These are phyloP conservation scores for Circaetus cinerascens DNA, from an alignment of 2,113 vertebrate species.

Conservation along the genomic window DNA sequence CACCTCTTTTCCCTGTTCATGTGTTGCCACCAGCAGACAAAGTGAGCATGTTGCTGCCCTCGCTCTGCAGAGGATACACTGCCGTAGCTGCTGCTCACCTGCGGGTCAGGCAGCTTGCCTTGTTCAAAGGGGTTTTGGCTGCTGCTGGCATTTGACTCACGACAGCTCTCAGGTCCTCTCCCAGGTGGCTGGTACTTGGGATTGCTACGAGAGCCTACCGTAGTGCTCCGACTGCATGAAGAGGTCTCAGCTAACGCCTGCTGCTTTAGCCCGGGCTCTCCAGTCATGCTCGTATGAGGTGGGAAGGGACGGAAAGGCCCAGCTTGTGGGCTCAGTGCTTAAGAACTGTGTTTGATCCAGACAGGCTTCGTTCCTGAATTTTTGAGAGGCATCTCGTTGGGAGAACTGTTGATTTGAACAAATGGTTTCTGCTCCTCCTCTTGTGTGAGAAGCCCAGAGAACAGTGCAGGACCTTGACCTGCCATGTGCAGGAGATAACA, in stretches of 20 bases:
- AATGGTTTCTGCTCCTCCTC: neutral
- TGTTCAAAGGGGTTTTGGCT: neutral
- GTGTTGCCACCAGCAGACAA: neutral
- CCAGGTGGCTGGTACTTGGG: neutral
- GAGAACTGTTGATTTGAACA: neutral
- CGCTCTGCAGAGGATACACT: neutral
- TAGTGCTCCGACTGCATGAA: neutral
- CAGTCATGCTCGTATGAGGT: rapidly evolving
- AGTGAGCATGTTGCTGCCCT: neutral
- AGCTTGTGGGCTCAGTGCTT: neutral
- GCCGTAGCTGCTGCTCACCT: neutral
- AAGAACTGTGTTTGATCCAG: neutral
- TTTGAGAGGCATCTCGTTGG: neutral
- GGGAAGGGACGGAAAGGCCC: neutral
- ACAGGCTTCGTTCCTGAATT: neutral
- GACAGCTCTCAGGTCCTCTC: neutral
- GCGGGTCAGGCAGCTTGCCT: neutral
- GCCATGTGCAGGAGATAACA: neutral
- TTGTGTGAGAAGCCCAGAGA: neutral
- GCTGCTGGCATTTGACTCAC: neutral
- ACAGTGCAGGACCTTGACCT: neutral
- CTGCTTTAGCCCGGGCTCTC: neutral
- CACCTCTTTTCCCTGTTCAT: neutral
- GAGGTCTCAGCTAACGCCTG: neutral
- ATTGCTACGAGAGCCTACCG: rapidly evolving